phyloP scores from a whole-genome alignment of 1,140 invertebrate species.

The Pectinophora gossypiella region DNA sequence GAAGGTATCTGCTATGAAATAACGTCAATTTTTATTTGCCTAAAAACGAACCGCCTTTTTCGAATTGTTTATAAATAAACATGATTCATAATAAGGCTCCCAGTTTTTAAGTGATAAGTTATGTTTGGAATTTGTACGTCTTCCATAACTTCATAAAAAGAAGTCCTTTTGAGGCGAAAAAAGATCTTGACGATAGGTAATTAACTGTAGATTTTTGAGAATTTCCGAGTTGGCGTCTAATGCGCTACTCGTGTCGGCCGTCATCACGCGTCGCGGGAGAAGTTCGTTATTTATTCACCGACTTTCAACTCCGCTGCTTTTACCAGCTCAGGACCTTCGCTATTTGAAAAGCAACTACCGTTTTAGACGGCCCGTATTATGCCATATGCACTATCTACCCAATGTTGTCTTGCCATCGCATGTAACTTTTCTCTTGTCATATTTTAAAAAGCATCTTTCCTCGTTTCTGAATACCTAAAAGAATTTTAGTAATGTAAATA shows the following conservation, averaged over 20 bases:
- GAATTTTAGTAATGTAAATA: too few relatives aligned
- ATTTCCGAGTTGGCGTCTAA: slow-evolving; percentile 57
- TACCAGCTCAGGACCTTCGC: slow-evolving; percentile 44
- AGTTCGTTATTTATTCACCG: slow-evolving; percentile 72
- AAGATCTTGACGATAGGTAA: slow-evolving; percentile 24
- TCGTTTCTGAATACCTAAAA: too few relatives aligned
- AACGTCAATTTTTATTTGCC: too few relatives aligned
- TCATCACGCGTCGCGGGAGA: slow-evolving; percentile 70
- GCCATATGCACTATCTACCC: neutral
- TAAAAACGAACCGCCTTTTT: too few relatives aligned
- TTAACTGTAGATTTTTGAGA: slow-evolving; percentile 53
- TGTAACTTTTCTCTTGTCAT: neutral
- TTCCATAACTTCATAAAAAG: neutral
- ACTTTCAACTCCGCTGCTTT: slow-evolving; percentile 53
- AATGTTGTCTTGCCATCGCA: too few relatives aligned
- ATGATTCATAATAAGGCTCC: neutral
- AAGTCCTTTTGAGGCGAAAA: slow-evolving; percentile 25
- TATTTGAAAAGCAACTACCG: slow-evolving; percentile 28
- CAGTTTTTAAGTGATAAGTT: slow-evolving; percentile 22
- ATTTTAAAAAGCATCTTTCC: too few relatives aligned
- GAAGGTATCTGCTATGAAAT: too few relatives aligned
- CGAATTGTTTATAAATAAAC: neutral
- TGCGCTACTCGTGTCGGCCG: slow-evolving; percentile 72
- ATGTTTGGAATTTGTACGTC: neutral
- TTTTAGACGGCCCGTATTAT: slow-evolving; percentile 25